phyloP scores from a whole-genome alignment of 2,797 vertebrate species.

The Sparidentex hasta region DNA sequence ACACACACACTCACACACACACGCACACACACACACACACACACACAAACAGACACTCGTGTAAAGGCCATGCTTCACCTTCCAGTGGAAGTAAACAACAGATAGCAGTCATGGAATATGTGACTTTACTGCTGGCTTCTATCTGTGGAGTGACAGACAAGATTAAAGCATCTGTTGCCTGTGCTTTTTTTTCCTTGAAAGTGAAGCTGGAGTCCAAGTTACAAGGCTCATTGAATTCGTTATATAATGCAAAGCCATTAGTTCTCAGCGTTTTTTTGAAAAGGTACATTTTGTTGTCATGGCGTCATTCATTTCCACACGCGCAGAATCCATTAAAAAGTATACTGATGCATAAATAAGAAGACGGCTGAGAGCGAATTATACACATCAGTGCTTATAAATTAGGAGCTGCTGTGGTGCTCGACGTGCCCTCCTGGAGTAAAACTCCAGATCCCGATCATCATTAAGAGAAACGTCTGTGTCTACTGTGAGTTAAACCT shows the following conservation, averaged over 20 bases:
- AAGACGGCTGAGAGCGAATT: slow-evolving; percentile 12
- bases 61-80: slow-evolving; percentile 42
- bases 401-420: neutral
- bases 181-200: neutral
- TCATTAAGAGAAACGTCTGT: neutral
- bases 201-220: neutral
- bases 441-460: neutral
- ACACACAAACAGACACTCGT: slow-evolving; percentile 11
- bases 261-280: slow-evolving; percentile 12
- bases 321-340: slow-evolving; percentile 5
- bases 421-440: neutral
- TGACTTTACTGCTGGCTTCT: slow-evolving; percentile 22
- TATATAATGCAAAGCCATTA: slow-evolving; percentile 33
- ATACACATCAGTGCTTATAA: neutral
- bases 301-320: neutral
- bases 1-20: slow-evolving; percentile 17
- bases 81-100: slow-evolving; percentile 52
- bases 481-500: neutral
- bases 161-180: slow-evolving; percentile 31
- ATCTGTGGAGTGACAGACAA: slow-evolving; percentile 27
- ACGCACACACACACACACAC: slow-evolving; percentile 18
- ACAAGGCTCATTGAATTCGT: slow-evolving; percentile 10
- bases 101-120: slow-evolving; percentile 38
- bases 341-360: neutral
- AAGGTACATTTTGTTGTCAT: neutral